Base-by-base conservation (phyloP, 2,113 vertebrate genomes). In the Pteruthius melanotis region DNA sequence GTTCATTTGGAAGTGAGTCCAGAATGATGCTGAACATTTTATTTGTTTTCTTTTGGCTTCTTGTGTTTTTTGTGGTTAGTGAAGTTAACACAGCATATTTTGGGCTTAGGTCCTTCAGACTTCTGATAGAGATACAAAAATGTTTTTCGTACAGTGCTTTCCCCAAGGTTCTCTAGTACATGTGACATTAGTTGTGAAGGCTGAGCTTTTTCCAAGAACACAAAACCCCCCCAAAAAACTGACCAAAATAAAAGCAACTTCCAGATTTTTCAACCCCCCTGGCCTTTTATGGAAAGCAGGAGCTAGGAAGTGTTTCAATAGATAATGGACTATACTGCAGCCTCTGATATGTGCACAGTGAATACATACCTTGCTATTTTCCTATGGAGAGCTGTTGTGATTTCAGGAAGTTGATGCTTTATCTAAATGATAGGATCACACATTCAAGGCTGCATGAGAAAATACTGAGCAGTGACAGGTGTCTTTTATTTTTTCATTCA, bases 401-500 rank as follows among this genome's bases (percentile, higher is more conserved):
- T 90, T 88, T 78, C 27, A 78, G 74, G 68, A 77, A 56, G 64
- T 24, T 53, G 39, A 64, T 88, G 33, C 24, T 45, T 77, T 80
- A 59, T 69, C 54, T 70, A 88, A 95, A 40, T 78, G n/a, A 87
- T 78, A 94, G 61, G 64, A 63, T 81, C 0, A 0, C 44, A 60
- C 28, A 39, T 83, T 81, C 15, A n/a, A 74, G 44, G 37, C 52
- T 63, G 20, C 44, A 47, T 83, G 27, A 64, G 82, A 66, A 93
- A 92, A 87, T 6, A 52, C 60, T 21, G 52, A 94, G 92, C 60
- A 78, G 53, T 87, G 94, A 71, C n/a, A 53, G 26, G 45, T 83
- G 79, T 89, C 40, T 93, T 93, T 77, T 92, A 72, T 81, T 94
- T 97, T 83, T 79, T 42, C 66, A 40, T 81, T 92, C 40, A 68